A percentile compares a stretch with the other conserved stretches of the same genome.
phyloP scores from a whole-genome alignment of 1,140 invertebrate species.

The Dufourea novaeangliae region DNA sequence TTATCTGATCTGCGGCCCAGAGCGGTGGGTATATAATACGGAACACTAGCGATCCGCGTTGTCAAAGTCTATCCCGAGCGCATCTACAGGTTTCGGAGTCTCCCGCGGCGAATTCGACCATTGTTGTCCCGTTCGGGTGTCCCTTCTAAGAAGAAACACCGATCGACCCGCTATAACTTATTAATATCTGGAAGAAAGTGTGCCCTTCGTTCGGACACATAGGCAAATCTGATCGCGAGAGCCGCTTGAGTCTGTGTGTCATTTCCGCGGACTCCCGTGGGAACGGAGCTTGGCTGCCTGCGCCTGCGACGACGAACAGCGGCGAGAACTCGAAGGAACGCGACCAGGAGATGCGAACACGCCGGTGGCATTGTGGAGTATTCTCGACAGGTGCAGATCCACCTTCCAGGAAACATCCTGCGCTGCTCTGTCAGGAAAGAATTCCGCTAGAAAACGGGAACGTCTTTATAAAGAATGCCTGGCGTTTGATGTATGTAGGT shows the following conservation, averaged over 20 bases:
- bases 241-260: constrained; percentile 53
- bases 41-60: constrained; percentile 73
- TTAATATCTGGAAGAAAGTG: constrained; percentile 77
- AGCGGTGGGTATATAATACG: constrained; percentile 55
- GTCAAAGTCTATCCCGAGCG: constrained; percentile 79
- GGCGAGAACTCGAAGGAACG: constrained; percentile 48
- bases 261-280: constrained; percentile 71
- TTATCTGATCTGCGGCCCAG: constrained; percentile 75
- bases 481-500: constrained; percentile 21
- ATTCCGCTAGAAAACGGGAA: constrained; percentile 43
- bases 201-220: constrained; percentile 9
- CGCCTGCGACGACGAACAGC: neutral
- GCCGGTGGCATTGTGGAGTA: constrained; percentile 22
- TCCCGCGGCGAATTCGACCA: constrained; percentile 75
- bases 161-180: constrained; percentile 80
- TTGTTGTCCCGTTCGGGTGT: constrained; percentile 69
- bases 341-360: constrained; percentile 41
- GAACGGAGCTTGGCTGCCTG: constrained; percentile 62
- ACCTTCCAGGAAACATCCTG: constrained; percentile 69
- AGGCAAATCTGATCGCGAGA: constrained; percentile 60
- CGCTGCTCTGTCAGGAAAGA: constrained; percentile 37
- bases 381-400: constrained; percentile 46
- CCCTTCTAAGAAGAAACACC: constrained; percentile 67
- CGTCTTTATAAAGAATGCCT: constrained; percentile 49
- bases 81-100: constrained; percentile 69